Evolutionary conservation across 2,888 invertebrate species (phyloP), one percentile per base, ranked within the genome.

Genomic region (Gryllus longicercus): DNA sequence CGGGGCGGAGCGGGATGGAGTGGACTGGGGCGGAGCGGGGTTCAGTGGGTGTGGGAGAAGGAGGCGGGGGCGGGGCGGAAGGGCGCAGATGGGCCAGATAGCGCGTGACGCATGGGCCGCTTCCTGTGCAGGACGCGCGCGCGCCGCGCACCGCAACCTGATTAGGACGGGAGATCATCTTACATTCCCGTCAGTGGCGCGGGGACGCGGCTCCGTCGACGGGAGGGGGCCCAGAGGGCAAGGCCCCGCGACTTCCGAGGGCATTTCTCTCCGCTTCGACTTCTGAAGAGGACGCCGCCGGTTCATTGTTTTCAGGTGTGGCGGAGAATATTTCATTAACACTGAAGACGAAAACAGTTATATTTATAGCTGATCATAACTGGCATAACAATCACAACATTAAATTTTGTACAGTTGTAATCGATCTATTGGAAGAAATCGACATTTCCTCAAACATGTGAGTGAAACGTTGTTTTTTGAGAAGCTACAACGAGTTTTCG

Each of bases 51-150:
- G 8, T 5, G 63, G 63, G 63, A 4, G 63, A 14, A 14, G 63
- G 8, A 0, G 63, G 63, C 12, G 0, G n/a, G n/a, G 63, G 63
- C 16, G 63, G 63, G 63, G 63, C n/a, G 63, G n/a, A 63, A n/a
- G n/a, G 63, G n/a, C n/a, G 63, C 16, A n/a, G 63, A 14, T 63
- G 63, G n/a, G 63, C n/a, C 38, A 38, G 63, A 63, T 63, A 63
- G 63, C 63, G n/a, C 63, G 63, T 63, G 63, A 63, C 63, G 63
- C 63, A 63, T 63, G 63, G n/a, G 63, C n/a, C 63, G 63, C 63
- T 63, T 63, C 63, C 63, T 63, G 63, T 63, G 16, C 63, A n/a
- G 16, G 63, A 18, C 63, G 63, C 16, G 14, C 16, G 14, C n/a
- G 63, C 16, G 63, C 16, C n/a, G 63, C 16, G 63, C 14, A n/a